Evolutionary conservation across 2,888 invertebrate genomes (phyloP).

Genomic region (Gastrophysa polygoni): DNA sequence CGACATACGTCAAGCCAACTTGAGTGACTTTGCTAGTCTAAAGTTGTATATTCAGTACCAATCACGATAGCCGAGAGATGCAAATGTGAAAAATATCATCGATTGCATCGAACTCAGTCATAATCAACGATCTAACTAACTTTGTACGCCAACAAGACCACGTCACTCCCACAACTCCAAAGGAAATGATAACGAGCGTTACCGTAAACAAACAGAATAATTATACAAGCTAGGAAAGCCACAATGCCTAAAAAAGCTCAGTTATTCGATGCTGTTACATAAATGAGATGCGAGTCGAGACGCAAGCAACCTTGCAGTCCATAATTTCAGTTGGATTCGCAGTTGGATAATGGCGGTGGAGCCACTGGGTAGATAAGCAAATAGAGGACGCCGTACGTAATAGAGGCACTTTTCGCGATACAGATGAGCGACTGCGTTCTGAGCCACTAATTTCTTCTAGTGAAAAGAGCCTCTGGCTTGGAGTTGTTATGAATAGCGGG

Average conservation of each 20-base stretch:
- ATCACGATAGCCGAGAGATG: no score
- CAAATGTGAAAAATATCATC: no score
- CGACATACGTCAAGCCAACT: no score
- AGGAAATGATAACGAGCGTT: background rate
- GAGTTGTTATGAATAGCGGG: no score
- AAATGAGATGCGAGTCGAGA: background rate
- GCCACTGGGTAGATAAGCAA: conserved; percentile 12
- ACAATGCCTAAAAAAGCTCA: background rate
- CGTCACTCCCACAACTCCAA: background rate
- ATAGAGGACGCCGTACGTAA: conserved; percentile 6
- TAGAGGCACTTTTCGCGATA: background rate
- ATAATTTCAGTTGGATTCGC: conserved; percentile 8
- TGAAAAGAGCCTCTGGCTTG: background rate
- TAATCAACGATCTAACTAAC: no score
- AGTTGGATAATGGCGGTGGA: background rate
- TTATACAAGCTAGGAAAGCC: background rate
- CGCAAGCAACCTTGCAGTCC: background rate
- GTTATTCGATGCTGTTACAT: background rate
- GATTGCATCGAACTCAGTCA: no score
- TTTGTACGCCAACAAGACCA: background rate
- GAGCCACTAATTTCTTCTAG: background rate
- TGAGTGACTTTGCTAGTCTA: no score
- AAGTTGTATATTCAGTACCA: no score
- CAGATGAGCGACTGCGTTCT: conserved; percentile 3
- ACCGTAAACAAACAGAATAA: background rate